phyloP scores from a whole-genome alignment of 92 coral and sea anemone genomes.

The Zoanthus sociatus region DNA sequence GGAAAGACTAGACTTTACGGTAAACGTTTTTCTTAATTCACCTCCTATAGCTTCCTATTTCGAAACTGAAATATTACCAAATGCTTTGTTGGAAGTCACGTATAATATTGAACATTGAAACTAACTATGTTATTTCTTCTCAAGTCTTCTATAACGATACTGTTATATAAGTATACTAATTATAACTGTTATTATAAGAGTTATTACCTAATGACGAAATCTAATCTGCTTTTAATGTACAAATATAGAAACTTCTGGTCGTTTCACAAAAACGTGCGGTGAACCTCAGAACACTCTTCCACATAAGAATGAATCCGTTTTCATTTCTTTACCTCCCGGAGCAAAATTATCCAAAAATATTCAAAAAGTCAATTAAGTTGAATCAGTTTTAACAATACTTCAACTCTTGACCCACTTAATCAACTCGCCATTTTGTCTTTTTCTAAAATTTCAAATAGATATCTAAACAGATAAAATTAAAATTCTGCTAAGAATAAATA shows the following conservation, averaged over 20 bases:
- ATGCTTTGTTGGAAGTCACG: not conserved
- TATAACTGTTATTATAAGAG: not conserved
- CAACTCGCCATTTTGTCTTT: no score
- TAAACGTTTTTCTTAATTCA: not conserved
- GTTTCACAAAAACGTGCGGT: not conserved
- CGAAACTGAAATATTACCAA: not conserved
- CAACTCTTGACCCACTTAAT: not conserved
- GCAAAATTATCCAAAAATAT: not conserved
- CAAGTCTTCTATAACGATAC: not conserved
- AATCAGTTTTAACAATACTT: not conserved
- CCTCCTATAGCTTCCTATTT: not conserved
- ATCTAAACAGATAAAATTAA: no score
- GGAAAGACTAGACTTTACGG: not conserved
- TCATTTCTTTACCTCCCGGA: not conserved
- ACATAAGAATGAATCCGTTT: not conserved
- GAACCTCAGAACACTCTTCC: not conserved
- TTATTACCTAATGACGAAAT: not conserved
- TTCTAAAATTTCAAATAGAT: no score
- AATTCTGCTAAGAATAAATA: no score
- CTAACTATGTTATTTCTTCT: not conserved
- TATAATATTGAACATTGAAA: not conserved
- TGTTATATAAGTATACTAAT: not conserved
- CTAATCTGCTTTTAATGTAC: not conserved
- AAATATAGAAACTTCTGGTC: not conserved
- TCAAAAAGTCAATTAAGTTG: not conserved